phyloP scores from a whole-genome alignment of 2,888 invertebrate genomes.

The Adineta ricciae region DNA sequence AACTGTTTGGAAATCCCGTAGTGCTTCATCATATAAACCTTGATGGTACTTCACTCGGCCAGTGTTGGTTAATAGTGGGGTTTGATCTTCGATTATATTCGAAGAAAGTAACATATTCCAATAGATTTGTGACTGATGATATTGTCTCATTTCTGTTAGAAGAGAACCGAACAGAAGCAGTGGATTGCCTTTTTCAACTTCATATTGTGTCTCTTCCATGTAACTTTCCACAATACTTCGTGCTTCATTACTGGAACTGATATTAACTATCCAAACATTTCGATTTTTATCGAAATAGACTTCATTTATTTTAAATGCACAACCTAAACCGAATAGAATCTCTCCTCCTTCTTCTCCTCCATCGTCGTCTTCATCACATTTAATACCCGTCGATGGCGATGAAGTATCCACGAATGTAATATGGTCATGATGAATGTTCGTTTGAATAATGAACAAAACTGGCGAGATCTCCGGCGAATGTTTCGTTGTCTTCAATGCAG shows the following conservation, averaged over 20 bases:
- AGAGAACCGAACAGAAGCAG: background rate
- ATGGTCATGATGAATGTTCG: background rate
- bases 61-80: background rate
- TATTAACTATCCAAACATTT: background rate
- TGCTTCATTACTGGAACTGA: background rate
- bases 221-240: background rate
- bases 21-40: slow-evolving; percentile 4
- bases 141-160: slow-evolving; percentile 2
- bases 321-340: background rate
- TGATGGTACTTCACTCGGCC: background rate
- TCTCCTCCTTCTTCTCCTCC: background rate
- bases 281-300: background rate
- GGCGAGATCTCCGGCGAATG: background rate
- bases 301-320: background rate
- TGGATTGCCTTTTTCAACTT: background rate
- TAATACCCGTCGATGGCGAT: background rate
- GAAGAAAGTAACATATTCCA: background rate
- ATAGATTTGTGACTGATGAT: background rate
- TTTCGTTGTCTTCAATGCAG: background rate
- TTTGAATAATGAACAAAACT: background rate
- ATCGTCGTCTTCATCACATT: background rate
- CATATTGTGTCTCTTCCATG: background rate
- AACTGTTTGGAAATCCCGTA: background rate
- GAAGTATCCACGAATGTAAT: background rate
- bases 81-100: background rate